Evolutionary conservation across 1,140 invertebrate species (phyloP), one percentile per base, ranked within the genome.

Genomic region (Atopsyche davidsoni): DNA sequence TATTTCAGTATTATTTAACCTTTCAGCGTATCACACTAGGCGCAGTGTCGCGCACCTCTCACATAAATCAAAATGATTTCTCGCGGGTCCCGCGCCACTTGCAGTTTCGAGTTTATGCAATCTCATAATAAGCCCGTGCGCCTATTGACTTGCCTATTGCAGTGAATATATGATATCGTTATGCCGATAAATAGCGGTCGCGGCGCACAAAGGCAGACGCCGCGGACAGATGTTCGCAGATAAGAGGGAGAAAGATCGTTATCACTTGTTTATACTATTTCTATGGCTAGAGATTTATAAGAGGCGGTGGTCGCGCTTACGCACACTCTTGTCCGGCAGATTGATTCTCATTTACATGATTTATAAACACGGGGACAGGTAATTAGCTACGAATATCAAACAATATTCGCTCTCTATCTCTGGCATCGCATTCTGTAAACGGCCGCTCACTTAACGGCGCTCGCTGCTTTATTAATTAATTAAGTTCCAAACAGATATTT

Each of bases 91-190:
- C 28, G n/a, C 35, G 24, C 28, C 32, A 45, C 38, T 51, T 51
- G 41, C 38, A 21, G 32, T 31, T 35, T 42, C 51, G 42, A 43
- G 38, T 49, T 51, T 50, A 46, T 39, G 53, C 48, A 44, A 51
- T 38, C 46, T 47, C 40, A 35, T 51, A 57, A 57, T 57, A 57
- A 57, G 51, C 52, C 49, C 28, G 38, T 44, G 36, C 2, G 36
- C 42, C 53, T 45, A 57, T 57, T 57, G 32, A 57, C 52, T 57
- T 57, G 55, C 55, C 55, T 50, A 53, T 53, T 51, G 51, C 55
- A 46, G 55, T 57, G 55, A 57, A 57, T 57, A 57, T 57, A 57
- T 45, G 55, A 57, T 57, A 48, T 57, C 55, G 50, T 40, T 48
- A 41, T 31, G 46, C 50, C 51, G 50, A 57, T 57, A 57, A 57